Percentiles rank a stretch among this genome's conserved stretches.
These are phyloP conservation scores for Halichoeres trimaculatus DNA, from an alignment of 2,113 vertebrate genomes.

Conservation along the genomic window DNA sequence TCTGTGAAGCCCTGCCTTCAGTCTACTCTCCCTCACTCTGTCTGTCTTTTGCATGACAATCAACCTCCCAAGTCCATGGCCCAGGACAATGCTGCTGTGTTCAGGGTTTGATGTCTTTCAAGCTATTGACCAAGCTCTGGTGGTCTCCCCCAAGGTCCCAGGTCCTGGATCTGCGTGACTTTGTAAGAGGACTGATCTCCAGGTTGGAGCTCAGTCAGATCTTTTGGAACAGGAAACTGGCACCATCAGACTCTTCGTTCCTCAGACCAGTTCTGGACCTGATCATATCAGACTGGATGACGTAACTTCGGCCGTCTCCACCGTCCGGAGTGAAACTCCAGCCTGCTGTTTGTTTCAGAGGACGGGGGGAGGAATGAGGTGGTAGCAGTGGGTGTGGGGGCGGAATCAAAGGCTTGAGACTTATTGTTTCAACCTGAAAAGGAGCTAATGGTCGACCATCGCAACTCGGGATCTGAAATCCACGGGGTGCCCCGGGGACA, in stretches of 20 bases:
- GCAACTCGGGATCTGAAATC: slow-evolving; percentile 83
- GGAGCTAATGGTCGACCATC: slow-evolving; percentile 87
- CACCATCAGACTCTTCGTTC: slow-evolving; percentile 10
- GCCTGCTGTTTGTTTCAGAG: slow-evolving; percentile 71
- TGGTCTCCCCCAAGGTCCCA: slow-evolving; percentile 40
- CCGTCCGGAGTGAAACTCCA: slow-evolving; percentile 70
- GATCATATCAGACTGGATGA: slow-evolving; percentile 26
- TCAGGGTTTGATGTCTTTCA: slow-evolving; percentile 81
- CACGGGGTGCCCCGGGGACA: slow-evolving; percentile 81
- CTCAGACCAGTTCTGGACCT: slow-evolving; percentile 48
- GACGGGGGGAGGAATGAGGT: slow-evolving; percentile 16
- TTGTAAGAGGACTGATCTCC: not conserved
- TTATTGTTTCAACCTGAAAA: slow-evolving; percentile 86
- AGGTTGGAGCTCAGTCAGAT: not conserved
- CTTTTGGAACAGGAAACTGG: too few relatives aligned
- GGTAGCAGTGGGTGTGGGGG: slow-evolving; percentile 58
- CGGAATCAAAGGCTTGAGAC: slow-evolving; percentile 84
- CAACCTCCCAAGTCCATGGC: slow-evolving; percentile 82
- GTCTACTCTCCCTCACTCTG: slow-evolving; percentile 68
- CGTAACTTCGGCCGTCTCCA: not conserved
- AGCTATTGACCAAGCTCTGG: slow-evolving; percentile 60
- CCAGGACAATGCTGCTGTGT: slow-evolving; percentile 75
- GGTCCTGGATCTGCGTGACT: slow-evolving; percentile 15
- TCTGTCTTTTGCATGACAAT: slow-evolving; percentile 85
- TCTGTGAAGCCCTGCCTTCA: slow-evolving; percentile 38